Evolutionary conservation across 2,888 invertebrate species (phyloP), one percentile per base, ranked within the genome.

Genomic region (Agriopis marginaria): DNA sequence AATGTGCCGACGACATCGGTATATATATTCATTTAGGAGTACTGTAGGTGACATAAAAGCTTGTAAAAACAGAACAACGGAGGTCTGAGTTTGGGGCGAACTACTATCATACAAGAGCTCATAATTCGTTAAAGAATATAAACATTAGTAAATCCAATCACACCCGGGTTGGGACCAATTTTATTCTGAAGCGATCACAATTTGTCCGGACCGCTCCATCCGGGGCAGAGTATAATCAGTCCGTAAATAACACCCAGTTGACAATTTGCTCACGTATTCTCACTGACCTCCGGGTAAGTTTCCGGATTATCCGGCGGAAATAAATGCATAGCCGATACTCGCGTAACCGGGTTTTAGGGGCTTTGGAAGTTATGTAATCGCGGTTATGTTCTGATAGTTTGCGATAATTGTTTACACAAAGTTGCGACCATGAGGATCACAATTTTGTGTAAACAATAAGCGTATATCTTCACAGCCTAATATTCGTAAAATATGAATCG

Each of bases 201-300:
- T 55, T 55, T 55, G 14, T 42, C 42, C 55, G 14, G 14, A n/a
- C 14, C 55, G 14, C 45, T 45, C 45, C n/a, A 61, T 65, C 63
- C 55, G 50, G 54, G 53, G 63, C 53, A 4, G 56, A 44, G 47
- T 49, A 61, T 66, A 63, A 65, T 63, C 65, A 39, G 47, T 64
- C 12, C 51, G 23, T 68, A 63, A 63, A 62, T 66, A 61, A 47
- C 51, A 49, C 47, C 11, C n/a, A 12, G 51, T 75, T 75, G 70
- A 71, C 61, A 75, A 56, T 60, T 40, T 42, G 51, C 50, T 70
- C 75, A 75, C 75, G 75, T 71, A 63, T 51, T 62, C 11, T 4
- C 39, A 11, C 55, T 66, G 71, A 68, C 73, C 75, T 75, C 59
- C 61, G 40, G 53, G 17, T 32, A 42, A 65, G 60, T 65, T 59